Base-by-base conservation (phyloP, 2,888 invertebrate genomes). In the Homarus gammarus region DNA sequence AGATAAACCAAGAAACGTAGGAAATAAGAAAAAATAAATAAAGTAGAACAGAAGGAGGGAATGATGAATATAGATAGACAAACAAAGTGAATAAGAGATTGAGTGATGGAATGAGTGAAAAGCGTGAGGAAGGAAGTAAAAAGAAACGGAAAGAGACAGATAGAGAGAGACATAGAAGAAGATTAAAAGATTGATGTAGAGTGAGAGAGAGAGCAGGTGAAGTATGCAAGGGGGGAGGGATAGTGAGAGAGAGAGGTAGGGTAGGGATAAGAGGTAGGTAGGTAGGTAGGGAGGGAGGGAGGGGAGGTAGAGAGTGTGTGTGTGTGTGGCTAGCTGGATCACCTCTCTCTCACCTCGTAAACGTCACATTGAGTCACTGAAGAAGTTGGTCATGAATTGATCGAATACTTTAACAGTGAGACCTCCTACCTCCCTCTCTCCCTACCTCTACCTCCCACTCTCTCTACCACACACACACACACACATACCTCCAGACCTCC, bases 41-140 rank as follows among this genome's bases (percentile, higher is more conserved):
- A 78, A 51, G 56, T 77, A 72, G 72, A 72, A 8, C 10, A 31
- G 31, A 33, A 72, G 77, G 49, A 27, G 27, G 44, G 10, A n/a
- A 49, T 33, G 18, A 38, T 2, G 75, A 38, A 22, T 22, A 40
- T 22, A 38, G 51, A 78, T 22, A 49, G 78, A 51, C n/a, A 31
- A 51, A 31, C 22, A n/a, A 31, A 78, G 51, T 44, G 78, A 78
- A 38, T 31, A 36, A 78, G 36, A 61, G 79, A 61, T 31, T 38
- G 78, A 78, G 78, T 22, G 33, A 79, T 56, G 61, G 61, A 61
- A 38, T 36, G 36, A 33, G 72, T 36, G 72, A 8, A 22, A 72
- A 64, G 64, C 3, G 64, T 3, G 64, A 64, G 49, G 22, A 49
- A 56, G 56, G 27, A 31, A 12, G 78, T 15, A 36, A 36, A 36